These are phyloP conservation scores for Cyprinella venusta DNA, from an alignment of 2,797 vertebrate species.

Conservation along the genomic window DNA sequence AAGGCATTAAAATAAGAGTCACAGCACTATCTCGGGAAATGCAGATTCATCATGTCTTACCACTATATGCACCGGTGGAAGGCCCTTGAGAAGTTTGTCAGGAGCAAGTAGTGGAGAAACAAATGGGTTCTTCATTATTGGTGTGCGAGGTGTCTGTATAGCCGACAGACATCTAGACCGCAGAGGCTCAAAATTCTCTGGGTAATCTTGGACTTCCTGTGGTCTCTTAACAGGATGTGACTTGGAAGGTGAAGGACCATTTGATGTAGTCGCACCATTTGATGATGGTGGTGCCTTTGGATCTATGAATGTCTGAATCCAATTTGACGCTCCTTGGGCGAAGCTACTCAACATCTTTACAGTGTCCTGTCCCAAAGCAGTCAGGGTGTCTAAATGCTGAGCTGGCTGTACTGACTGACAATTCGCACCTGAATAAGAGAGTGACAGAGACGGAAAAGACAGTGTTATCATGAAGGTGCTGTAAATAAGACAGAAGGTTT, in stretches of 20 bases:
- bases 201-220: slow-evolving; percentile 69
- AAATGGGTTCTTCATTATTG: slow-evolving; percentile 86
- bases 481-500: neutral
- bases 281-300: slow-evolving; percentile 42
- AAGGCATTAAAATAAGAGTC: neutral
- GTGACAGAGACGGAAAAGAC: neutral
- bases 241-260: slow-evolving; percentile 1
- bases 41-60: slow-evolving; percentile 71
- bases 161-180: slow-evolving; percentile 74
- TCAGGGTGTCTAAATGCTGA: slow-evolving; percentile 66
- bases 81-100: slow-evolving; percentile 77
- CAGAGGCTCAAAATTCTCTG: slow-evolving; percentile 82
- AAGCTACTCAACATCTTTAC: slow-evolving; percentile 80
- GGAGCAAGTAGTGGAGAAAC: slow-evolving; percentile 88
- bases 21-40: neutral
- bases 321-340: slow-evolving; percentile 82
- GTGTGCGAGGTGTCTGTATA: slow-evolving; percentile 70
- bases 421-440: slow-evolving; percentile 65
- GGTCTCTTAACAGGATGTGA: neutral
- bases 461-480: neutral
- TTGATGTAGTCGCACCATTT: neutral
- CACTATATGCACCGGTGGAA: slow-evolving; percentile 88
- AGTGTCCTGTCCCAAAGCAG: slow-evolving; percentile 79
- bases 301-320: slow-evolving; percentile 84
- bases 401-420: slow-evolving; percentile 63